Base-by-base conservation (phyloP, 1,140 invertebrate genomes). In the Lethocerus indicus region DNA sequence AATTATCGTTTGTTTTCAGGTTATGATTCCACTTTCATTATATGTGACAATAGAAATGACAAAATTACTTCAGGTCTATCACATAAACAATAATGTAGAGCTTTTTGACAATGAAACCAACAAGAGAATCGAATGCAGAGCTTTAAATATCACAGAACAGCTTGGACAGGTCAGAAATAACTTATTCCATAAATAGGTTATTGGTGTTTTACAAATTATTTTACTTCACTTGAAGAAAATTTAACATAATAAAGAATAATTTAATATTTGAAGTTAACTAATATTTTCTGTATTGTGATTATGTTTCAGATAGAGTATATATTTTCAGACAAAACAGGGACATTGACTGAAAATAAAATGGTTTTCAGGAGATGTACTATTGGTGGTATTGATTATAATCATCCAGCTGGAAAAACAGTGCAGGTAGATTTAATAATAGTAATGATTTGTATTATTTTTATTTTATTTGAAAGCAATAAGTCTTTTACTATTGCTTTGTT, bases 311-410 rank as follows among this genome's bases (percentile, higher is more conserved):
- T 98, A 24, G 84, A 92, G 60, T 96, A 96, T 62, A 75, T 98
- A 40, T 96, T 98, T 69, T 95, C 87, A 9, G 94, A 98, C 63
- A 97, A 97, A 65, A 98, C 93, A 1, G 93, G 94, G 5, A 98
- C 93, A 2, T 67, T 98, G 16, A 98, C 94, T 7, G 92, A 97
- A 65, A 98, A 98, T 63, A 86, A 57, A 65, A 97, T 97, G 93
- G 74, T 94, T 50, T 97, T 98, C 64, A 72, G 87, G 37, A 71
- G 84, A 41, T 96, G 92, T 63, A 79, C 83, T 0, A 83, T 97
- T 13, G 82, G 77, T 23, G 90, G 88, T 0, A 74, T 84, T 5
- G 90, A 96, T 65, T 96, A 92, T 57, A 79, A 83, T 57, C 86
- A 89, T 62, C 73, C 76, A 21, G 72, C 78, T 13, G 18, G 41